Base-by-base conservation (phyloP, 2,888 invertebrate genomes). In the Cephus nigrinus region DNA sequence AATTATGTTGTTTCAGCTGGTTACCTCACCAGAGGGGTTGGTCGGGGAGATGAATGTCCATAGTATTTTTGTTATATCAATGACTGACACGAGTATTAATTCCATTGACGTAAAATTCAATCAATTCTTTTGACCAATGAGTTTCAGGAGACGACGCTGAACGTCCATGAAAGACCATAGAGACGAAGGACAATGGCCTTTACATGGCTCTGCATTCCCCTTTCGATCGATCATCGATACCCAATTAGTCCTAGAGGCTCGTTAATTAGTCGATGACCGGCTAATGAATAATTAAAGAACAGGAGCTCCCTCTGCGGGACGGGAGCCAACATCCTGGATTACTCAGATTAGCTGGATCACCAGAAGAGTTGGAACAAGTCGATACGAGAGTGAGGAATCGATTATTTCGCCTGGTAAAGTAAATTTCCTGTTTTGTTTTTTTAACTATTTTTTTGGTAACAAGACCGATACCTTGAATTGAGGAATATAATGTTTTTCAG, bases 221-320 rank as follows among this genome's bases (percentile, higher is more conserved):
- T 55, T 68, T 69, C 80, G 78, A 82, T 82, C 77, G 80, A 79
- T 82, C 78, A 82, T 82, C 81, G 80, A 77, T 77, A 71, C 77
- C 76, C 82, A 80, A 81, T 82, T 77, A 81, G 77, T 79, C 78
- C 80, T 69, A 40, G 69, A 31, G 81, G 12, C 75, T 80, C 77
- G 81, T 82, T 82, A 82, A 82, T 82, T 80, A 82, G 76, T 71
- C 68, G 68, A 55, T 80, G 71, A 71, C 32, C 72, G 68, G 73
- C 15, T 77, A 69, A 76, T 81, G 82, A 82, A 80, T 81, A 76
- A 78, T 77, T 76, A 74, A 76, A 76, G 78, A 76, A 80, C 36
- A 55, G 73, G 33, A 35, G 11, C 15, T 73, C 40, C 73, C 74
- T 34, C 75, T 34, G 75, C 23, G 75, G 74, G 55, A 55, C 23